Evolutionary conservation across 1,140 invertebrate species (phyloP), one percentile per base, ranked within the genome.

Genomic region (Drosophila novamexicana): DNA sequence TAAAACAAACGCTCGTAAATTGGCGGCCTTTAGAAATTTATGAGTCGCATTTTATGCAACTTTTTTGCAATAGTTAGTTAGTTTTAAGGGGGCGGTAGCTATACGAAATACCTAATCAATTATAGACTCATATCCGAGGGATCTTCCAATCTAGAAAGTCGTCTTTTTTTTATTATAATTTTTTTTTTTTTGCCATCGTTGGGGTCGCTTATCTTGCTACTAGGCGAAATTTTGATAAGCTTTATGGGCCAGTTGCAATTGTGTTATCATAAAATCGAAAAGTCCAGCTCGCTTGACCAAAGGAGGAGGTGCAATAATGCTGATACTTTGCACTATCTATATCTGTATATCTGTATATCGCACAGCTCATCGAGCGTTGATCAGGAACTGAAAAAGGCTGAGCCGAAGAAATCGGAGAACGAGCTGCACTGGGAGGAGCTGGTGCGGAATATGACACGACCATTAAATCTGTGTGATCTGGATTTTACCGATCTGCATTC

Each of bases 341-440:
- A 1, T 4, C 54, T 39, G 14, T 22, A 42, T 22, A 12, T 45
- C 32, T 39, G 22, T 7, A 6, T 7, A 42, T 39, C 2, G 8
- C 7, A 36, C 54, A 92, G 91, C 64, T 92, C 91, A 47, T 91
- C 92, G 90, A 92, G 95, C 54, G 91, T 94, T 9, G 90, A 91
- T 72, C 91, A 93, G 36, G 97, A 97, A 84, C 93, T 92, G 36
- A 92, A 92, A 62, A 92, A 92, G 70, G 34, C 84, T 10, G 92
- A 92, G 56, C 90, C 95, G 1, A 97, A 97, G 93, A 97, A 98
- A 92, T 97, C 97, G 0, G 97, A 98, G 93, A 98, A 97, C 88
- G 98, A 99, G 88, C 93, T 98, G 1, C 97, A 98, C 81, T 99
- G 98, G 98, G 98, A 99, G 83, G 96, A 98, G 79, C 93, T 98